These are phyloP conservation scores for Diacarnus erythraeanus DNA, from an alignment of 37 sponge, comb jelly and placozoan species.

Conservation along the genomic window DNA sequence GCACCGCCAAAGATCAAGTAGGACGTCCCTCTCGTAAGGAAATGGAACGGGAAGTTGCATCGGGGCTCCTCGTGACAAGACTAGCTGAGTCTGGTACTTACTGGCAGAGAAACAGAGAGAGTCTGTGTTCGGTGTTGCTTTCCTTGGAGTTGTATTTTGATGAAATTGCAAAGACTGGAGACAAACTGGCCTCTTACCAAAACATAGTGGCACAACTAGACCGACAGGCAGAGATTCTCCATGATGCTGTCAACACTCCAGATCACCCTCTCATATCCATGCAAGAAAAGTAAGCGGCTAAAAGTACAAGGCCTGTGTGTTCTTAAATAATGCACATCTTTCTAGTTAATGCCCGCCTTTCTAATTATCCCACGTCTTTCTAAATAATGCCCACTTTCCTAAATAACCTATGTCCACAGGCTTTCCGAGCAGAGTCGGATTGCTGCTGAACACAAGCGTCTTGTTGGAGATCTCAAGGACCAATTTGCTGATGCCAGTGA, in stretches of 20 bases:
- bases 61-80: slow-evolving; percentile 66
- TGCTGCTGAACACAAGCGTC: slow-evolving; percentile 50
- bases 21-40: slow-evolving; percentile 76
- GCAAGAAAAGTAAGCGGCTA: slow-evolving; percentile 81
- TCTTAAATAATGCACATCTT: too few relatives aligned
- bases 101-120: slow-evolving; percentile 82
- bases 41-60: slow-evolving; percentile 82
- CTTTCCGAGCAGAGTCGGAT: slow-evolving; percentile 74
- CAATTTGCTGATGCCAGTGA: slow-evolving; percentile 33
- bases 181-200: slow-evolving; percentile 45
- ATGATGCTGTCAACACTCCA: slow-evolving; percentile 71
- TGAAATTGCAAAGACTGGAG: slow-evolving; percentile 59
- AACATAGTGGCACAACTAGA: slow-evolving; percentile 53
- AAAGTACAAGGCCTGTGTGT: too few relatives aligned
- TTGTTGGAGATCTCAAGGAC: slow-evolving; percentile 34
- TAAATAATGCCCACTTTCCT: neutral
- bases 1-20: slow-evolving; percentile 45
- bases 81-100: slow-evolving; percentile 66
- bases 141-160: slow-evolving; percentile 60
- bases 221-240: slow-evolving; percentile 60
- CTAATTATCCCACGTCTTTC: too few relatives aligned
- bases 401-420: slow-evolving; percentile 21
- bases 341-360: too few relatives aligned
- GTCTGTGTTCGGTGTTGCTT: slow-evolving; percentile 51
- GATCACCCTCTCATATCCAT: slow-evolving; percentile 81